These are phyloP conservation scores for Synergus japonicus DNA, from an alignment of 2,888 invertebrate genomes.

Conservation along the genomic window DNA sequence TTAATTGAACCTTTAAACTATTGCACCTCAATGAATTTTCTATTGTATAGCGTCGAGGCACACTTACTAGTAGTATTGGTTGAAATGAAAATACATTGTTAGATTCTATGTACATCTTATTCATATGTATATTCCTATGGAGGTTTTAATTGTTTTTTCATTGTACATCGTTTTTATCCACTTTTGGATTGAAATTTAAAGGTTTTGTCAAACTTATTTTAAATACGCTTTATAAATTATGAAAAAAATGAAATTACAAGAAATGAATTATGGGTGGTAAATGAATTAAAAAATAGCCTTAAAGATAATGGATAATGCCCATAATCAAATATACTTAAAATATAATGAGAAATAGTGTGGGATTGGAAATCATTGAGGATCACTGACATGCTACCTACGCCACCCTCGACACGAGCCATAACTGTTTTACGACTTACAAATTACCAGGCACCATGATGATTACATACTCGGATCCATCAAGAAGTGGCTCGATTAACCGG, in stretches of 20 bases:
- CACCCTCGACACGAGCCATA: slow-evolving; percentile 35
- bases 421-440: slow-evolving; percentile 39
- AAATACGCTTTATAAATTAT: no score
- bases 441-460: slow-evolving; percentile 24
- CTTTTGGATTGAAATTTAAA: no score
- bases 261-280: neutral
- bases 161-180: no score
- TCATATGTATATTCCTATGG: no score
- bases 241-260: neutral
- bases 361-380: no score
- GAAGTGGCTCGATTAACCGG: slow-evolving; percentile 41
- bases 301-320: neutral
- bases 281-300: neutral
- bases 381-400: neutral
- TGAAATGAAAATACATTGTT: neutral
- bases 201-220: no score
- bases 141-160: no score
- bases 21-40: neutral
- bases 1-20: slow-evolving; percentile 8
- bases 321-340: neutral
- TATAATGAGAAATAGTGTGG: neutral
- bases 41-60: neutral
- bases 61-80: neutral
- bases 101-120: neutral
- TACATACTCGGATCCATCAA: slow-evolving; percentile 30